Conservation (phyloP, 2,888 invertebrate genomes). For the Heteromurus nitidus region DNA sequence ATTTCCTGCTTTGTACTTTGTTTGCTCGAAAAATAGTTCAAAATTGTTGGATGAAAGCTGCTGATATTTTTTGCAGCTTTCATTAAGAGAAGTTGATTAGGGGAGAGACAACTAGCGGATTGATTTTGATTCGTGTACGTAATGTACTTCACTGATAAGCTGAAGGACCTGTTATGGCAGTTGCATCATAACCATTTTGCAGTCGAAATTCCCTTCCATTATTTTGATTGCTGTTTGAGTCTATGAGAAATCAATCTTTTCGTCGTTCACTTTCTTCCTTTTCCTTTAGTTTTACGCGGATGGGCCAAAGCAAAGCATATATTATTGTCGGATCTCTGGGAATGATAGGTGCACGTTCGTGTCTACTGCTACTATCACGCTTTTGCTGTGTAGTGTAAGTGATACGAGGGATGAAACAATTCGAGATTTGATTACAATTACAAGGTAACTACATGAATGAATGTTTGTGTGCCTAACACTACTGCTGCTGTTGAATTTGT, state of each 20-base stretch:
- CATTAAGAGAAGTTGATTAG: slow-evolving; percentile 23
- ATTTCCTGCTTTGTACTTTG: slow-evolving; percentile 11
- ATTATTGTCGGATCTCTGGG: too few relatives aligned
- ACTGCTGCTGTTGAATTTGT: slow-evolving; percentile 12
- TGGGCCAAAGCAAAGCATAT: too few relatives aligned
- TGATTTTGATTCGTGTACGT: slow-evolving; percentile 22
- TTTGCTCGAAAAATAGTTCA: neutral
- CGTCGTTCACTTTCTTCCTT: slow-evolving; percentile 31
- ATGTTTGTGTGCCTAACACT: neutral
- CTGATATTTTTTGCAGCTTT: neutral
- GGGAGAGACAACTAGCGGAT: slow-evolving; percentile 32
- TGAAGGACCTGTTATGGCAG: slow-evolving; percentile 39
- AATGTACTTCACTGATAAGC: slow-evolving; percentile 11
- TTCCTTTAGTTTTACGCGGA: too few relatives aligned
- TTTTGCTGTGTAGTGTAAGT: too few relatives aligned
- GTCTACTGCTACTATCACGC: too few relatives aligned
- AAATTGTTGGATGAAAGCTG: neutral
- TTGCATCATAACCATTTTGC: slow-evolving; percentile 29
- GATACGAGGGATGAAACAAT: slow-evolving; percentile 5
- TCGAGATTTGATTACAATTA: slow-evolving; percentile 10
- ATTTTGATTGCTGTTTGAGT: too few relatives aligned
- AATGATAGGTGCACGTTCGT: neutral
- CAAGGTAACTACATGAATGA: slow-evolving; percentile 3
- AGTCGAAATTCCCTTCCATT: too few relatives aligned
- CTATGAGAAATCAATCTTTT: too few relatives aligned